Base-by-base conservation (phyloP, 1,140 invertebrate species). In the Drosophila lowei region DNA sequence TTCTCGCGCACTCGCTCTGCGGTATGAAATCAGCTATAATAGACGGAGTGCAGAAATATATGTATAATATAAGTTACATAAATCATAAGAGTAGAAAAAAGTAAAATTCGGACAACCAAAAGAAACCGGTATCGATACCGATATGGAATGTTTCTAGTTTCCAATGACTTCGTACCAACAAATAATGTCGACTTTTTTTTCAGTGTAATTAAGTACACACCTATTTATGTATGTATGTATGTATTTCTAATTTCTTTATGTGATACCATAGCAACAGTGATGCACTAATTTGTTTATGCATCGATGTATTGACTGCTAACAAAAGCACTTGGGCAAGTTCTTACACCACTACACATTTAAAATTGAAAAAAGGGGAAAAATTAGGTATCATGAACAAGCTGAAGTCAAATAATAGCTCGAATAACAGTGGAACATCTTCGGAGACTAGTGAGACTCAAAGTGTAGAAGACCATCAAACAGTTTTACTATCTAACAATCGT, bases 361-460 rank as follows among this genome's bases (percentile, higher is more conserved):
- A 79, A 46, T 83, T 78, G 56, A 66, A 85, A 72, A 43, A 58
- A 42, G 34, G 42, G 65, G 56, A 57, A 57, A 65, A 70, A 52
- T 44, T 65, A 54, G 59, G 62, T 64, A 79, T 64, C 66, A 84
- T 84, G 80, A 84, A 64, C 54, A 67, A 65, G 62, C 59, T 43
- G 43, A 83, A 79, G 50, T 49, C 67, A 57, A 55, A 72, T 46
- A 64, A 50, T 30, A 72, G 74, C 61, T 63, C 77, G 13, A 90
- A 83, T 71, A 90, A 90, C 61, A 90, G 85, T 59, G 73, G 63
- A 41, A 75, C 86, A 49, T 90, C 90, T 16, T 91, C 90, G 23
- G 90, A 90, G 74, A 90, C 81, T 42, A 90, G 89, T 57, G 89
- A 90, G 49, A 68, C 81, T 18, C 89, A 78, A 52, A 90, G 90